Evolutionary conservation across 2,888 invertebrate genomes (phyloP), one percentile per base, ranked within the genome.

Genomic region (Silvanus unidentatus): DNA sequence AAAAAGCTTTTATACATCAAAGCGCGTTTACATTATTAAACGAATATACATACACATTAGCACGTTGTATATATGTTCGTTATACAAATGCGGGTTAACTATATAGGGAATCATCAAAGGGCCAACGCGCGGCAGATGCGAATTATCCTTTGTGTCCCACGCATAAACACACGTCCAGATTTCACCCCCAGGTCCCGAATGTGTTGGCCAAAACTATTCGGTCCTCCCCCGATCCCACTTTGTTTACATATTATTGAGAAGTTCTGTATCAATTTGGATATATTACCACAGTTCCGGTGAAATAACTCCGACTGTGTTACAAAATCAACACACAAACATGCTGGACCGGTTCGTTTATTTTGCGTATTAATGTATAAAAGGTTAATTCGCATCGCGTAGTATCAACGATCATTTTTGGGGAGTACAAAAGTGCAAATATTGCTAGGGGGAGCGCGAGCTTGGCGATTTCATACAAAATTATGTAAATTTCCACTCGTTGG

Each of bases 61-160:
- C 66, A 62, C 64, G 62, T 61, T 60, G 59, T 62, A 57, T 57
- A 62, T 32, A 48, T 50, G 49, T 51, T 55, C 55, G 53, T 49
- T 47, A 47, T 49, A 50, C 51, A 54, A 62, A 65, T 64, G 59
- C 61, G 63, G 64, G 62, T 61, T 60, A 60, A 59, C 59, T 59
- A 56, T 53, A 57, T 59, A 53, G 64, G 62, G 60, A 62, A 64
- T 65, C 63, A 63, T 66, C 66, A 66, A 66, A 66, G 65, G 66
- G 61, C 61, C 55, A 61, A 59, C 64, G 60, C 57, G 61, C 62
- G 63, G 63, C 66, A 66, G 65, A 66, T 66, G 66, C 58, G 64
- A 63, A 65, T 66, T 66, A 63, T 61, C 64, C 65, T 65, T 66
- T 66, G 65, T 65, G 60, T 65, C 62, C 61, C 60, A 58, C 57